Evolutionary conservation across 1,140 invertebrate genomes (phyloP).

Genomic region (Neuroterus valhalla): DNA sequence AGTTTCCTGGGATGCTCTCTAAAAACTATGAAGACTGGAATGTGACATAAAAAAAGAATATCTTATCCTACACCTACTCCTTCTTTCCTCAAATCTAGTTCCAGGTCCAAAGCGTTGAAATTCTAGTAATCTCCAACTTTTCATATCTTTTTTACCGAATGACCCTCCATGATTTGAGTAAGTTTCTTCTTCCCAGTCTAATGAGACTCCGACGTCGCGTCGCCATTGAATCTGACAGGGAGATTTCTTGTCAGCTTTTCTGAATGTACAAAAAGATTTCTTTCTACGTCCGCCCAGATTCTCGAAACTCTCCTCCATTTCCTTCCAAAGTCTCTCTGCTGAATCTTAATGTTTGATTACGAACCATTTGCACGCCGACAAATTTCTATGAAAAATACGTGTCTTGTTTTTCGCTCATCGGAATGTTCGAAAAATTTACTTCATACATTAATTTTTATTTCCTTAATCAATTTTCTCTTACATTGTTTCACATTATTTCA

Average conservation of each 20-base stretch:
- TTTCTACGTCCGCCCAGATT: constrained; percentile 37
- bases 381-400: not conserved
- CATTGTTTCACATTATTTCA: too few relatives aligned
- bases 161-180: constrained; percentile 55
- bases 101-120: constrained; percentile 47
- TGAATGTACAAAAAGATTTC: constrained; percentile 53
- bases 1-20: not conserved
- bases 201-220: constrained; percentile 63
- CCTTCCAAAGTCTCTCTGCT: constrained; percentile 45
- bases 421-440: not conserved
- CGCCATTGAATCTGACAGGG: constrained; percentile 59
- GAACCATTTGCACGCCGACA: not conserved
- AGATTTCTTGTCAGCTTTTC: constrained; percentile 41
- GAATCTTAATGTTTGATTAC: constrained; percentile 53
- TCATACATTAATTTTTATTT: too few relatives aligned
- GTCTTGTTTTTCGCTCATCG: not conserved
- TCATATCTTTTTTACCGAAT: constrained; percentile 67
- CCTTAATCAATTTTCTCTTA: too few relatives aligned
- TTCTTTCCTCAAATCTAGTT: constrained; percentile 48
- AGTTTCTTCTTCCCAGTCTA: constrained; percentile 62
- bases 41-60: constrained; percentile 47
- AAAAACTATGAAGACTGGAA: not conserved
- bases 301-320: constrained; percentile 38
- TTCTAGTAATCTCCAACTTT: constrained; percentile 70
- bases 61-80: constrained; percentile 32